phyloP scores from a whole-genome alignment of 2,888 invertebrate genomes.

The Callyntrura sp. region DNA sequence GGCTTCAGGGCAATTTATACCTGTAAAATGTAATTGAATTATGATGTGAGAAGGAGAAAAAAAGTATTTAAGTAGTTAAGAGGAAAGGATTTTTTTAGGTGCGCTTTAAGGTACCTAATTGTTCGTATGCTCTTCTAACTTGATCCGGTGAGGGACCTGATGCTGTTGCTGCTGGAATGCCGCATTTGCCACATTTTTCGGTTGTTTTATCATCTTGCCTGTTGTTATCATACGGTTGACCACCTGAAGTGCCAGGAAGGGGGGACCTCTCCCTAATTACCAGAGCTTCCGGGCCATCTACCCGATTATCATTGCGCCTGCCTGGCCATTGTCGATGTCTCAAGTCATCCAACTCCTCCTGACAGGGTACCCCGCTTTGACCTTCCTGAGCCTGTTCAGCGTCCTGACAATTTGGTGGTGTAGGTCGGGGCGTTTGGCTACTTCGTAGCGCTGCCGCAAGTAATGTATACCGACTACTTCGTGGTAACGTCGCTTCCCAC shows the following conservation, averaged over 20 bases:
- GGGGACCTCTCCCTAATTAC: background rate
- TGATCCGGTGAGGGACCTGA: conserved; percentile 62
- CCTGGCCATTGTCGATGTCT: conserved; percentile 22
- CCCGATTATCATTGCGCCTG: conserved; percentile 13
- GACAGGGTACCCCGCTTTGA: conserved; percentile 67
- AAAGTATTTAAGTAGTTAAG: background rate
- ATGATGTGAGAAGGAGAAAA: background rate
- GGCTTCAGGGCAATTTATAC: conserved; percentile 63
- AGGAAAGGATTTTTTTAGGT: no score
- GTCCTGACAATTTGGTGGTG: conserved; percentile 64
- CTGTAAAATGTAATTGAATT: conserved; percentile 28
- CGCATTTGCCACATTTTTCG: conserved; percentile 29
- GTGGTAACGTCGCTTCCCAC: conserved; percentile 68
- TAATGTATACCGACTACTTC: conserved; percentile 63
- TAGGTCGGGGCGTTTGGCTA: conserved; percentile 61
- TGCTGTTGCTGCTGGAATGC: background rate
- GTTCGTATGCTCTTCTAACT: conserved; percentile 74
- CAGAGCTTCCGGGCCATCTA: background rate
- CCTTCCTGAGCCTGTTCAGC: conserved; percentile 71
- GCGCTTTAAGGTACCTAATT: conserved; percentile 52
- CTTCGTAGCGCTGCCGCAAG: conserved; percentile 70
- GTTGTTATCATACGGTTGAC: background rate
- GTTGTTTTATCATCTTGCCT: background rate
- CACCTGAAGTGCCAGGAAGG: background rate
- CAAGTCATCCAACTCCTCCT: conserved; percentile 59